phyloP scores from a whole-genome alignment of 2,888 invertebrate species.

The Scaptomyza flava region DNA sequence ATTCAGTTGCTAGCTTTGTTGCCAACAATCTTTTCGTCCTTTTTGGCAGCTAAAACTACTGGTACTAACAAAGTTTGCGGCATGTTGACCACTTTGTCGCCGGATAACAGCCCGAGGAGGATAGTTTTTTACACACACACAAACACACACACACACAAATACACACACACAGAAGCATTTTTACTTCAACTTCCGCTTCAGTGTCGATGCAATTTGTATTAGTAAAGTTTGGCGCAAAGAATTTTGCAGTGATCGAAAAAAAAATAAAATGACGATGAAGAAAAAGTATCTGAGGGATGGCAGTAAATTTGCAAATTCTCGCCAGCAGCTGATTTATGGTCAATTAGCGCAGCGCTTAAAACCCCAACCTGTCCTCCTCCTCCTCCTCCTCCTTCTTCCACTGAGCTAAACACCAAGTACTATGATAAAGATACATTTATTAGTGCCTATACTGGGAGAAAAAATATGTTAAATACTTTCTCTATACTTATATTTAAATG shows the following conservation, averaged over 20 bases:
- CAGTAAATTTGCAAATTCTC: conserved; percentile 62
- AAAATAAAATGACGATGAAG: background rate
- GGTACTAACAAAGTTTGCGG: conserved; percentile 75
- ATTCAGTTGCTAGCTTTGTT: conserved; percentile 1
- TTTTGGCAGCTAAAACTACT: conserved; percentile 55
- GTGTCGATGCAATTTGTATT: conserved; percentile 78
- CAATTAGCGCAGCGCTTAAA: conserved; percentile 58
- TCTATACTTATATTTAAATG: no score
- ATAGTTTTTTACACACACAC: conserved; percentile 52
- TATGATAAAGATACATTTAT: conserved; percentile 2
- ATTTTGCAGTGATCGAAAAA: conserved; percentile 53
- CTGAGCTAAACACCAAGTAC: background rate
- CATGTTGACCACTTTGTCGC: conserved; percentile 79
- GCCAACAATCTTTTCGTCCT: conserved; percentile 3
- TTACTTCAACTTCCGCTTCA: conserved; percentile 64
- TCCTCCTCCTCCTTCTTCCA: background rate
- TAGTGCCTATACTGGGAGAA: background rate
- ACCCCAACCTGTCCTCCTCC: conserved; percentile 3
- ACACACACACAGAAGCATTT: background rate
- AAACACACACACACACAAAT: background rate
- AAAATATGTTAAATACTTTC: background rate
- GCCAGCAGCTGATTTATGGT: conserved; percentile 68
- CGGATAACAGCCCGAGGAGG: conserved; percentile 36
- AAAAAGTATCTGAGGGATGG: conserved; percentile 44
- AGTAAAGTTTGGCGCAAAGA: conserved; percentile 64